Evolutionary conservation across 2,888 invertebrate species (phyloP).

Genomic region (Tetropium fuscum): DNA sequence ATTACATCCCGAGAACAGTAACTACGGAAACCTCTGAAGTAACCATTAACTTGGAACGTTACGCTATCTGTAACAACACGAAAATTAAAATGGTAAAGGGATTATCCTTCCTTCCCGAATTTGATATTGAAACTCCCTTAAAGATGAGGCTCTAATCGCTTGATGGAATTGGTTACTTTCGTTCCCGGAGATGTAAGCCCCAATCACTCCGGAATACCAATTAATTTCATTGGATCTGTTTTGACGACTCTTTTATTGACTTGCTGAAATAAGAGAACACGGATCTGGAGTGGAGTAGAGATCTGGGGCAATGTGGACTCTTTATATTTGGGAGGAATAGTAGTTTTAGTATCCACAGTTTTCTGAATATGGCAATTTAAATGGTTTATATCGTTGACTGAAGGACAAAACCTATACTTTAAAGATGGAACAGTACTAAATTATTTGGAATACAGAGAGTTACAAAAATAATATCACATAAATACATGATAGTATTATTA

Average conservation of each 20-base stretch:
- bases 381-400: too few species aligned
- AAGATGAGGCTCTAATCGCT: neutral
- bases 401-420: too few species aligned
- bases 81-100: constrained; percentile 14
- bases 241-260: constrained; percentile 7
- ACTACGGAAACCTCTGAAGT: neutral
- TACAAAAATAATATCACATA: too few species aligned
- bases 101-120: constrained; percentile 9
- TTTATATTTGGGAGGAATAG: too few species aligned
- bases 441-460: too few species aligned
- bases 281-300: neutral
- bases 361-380: too few species aligned
- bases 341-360: too few species aligned
- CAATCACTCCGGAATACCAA: constrained; percentile 1
- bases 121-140: constrained; percentile 7
- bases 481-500: too few species aligned
- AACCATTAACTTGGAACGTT: constrained; percentile 6
- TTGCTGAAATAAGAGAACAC: constrained; percentile 3
- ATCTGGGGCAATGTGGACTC: too few species aligned
- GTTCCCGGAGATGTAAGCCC: neutral
- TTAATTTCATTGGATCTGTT: constrained; percentile 4
- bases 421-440: too few species aligned
- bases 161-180: constrained; percentile 13
- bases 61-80: constrained; percentile 1
- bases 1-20: neutral